A percentile compares a stretch with the other conserved stretches of the same genome.
These are phyloP conservation scores for Anas platyrhynchos DNA, from an alignment of 2,113 vertebrate species.

Conservation along the genomic window DNA sequence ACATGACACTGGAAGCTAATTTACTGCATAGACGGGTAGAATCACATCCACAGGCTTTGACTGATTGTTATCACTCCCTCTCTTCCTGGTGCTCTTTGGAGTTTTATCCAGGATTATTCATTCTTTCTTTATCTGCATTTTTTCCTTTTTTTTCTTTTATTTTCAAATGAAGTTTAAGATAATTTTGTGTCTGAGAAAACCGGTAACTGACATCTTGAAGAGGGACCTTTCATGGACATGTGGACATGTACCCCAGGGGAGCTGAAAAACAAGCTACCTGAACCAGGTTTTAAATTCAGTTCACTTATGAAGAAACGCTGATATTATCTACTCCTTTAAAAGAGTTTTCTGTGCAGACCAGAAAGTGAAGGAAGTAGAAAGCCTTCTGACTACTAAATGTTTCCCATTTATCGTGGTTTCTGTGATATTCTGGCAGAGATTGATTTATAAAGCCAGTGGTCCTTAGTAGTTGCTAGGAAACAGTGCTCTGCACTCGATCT, in stretches of 20 bases:
- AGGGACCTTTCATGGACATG: neutral
- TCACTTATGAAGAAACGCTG: neutral
- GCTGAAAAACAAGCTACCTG: constrained; percentile 8
- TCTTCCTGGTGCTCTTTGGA: neutral
- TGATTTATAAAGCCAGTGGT: constrained; percentile 67
- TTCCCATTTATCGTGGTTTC: constrained; percentile 40
- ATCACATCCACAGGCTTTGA: neutral
- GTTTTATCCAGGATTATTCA: neutral
- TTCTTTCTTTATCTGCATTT: neutral
- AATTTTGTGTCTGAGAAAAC: neutral
- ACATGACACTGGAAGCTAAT: neutral
- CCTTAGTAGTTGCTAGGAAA: constrained; percentile 69
- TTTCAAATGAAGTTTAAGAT: neutral
- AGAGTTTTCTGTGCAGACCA: constrained; percentile 27
- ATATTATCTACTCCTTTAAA: constrained; percentile 59
- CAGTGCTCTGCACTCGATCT: constrained; percentile 39
- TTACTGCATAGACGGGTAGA: neutral
- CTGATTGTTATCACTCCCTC: neutral
- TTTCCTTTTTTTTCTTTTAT: neutral
- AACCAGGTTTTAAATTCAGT: constrained; percentile 40
- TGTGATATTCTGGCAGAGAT: constrained; percentile 65
- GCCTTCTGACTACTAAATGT: constrained; percentile 60
- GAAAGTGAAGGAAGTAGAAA: constrained; percentile 30
- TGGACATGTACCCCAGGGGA: neutral
- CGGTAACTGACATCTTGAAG: neutral